Percentiles rank a stretch among this genome's conserved stretches.
These are phyloP conservation scores for Mormyrops attenuatus DNA, from an alignment of 2,797 vertebrate species.

Conservation along the genomic window DNA sequence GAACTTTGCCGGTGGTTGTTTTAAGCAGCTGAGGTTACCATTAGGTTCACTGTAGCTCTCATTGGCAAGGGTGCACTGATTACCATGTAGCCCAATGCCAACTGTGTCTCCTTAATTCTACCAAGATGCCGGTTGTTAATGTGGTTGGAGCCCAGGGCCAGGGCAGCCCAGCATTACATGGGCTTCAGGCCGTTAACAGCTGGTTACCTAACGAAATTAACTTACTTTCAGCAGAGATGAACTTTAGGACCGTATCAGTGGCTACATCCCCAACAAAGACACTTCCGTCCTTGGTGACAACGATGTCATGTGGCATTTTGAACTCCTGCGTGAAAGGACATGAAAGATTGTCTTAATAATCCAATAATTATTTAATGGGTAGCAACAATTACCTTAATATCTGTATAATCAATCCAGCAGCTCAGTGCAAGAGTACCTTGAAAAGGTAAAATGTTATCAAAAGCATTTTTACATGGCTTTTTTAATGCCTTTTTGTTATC, in stretches of 20 bases:
- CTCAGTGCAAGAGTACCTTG: not conserved
- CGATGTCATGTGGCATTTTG: conserved; percentile 87
- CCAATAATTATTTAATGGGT: not conserved
- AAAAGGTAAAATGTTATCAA: not conserved
- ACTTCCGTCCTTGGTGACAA: conserved; percentile 67
- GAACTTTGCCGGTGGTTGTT: not conserved
- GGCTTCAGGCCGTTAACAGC: not conserved
- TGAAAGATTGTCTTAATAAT: not conserved
- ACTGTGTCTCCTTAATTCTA: not conserved
- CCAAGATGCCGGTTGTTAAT: not conserved
- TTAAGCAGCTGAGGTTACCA: not conserved
- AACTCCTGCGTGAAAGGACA: conserved; percentile 66
- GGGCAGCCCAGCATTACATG: not conserved
- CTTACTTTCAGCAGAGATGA: conserved; percentile 78
- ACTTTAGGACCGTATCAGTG: conserved; percentile 77
- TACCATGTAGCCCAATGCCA: not conserved
- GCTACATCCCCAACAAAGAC: conserved; percentile 80
- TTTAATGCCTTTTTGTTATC: not conserved
- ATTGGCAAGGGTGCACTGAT: not conserved
- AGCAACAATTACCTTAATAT: not conserved
- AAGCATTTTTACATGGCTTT: not conserved
- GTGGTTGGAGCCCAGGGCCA: not conserved
- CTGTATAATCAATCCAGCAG: not conserved
- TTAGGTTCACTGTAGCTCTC: not conserved
- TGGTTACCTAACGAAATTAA: not conserved